These are phyloP conservation scores for Periophthalmodon schlosseri DNA, from an alignment of 2,113 vertebrate genomes.

Conservation along the genomic window DNA sequence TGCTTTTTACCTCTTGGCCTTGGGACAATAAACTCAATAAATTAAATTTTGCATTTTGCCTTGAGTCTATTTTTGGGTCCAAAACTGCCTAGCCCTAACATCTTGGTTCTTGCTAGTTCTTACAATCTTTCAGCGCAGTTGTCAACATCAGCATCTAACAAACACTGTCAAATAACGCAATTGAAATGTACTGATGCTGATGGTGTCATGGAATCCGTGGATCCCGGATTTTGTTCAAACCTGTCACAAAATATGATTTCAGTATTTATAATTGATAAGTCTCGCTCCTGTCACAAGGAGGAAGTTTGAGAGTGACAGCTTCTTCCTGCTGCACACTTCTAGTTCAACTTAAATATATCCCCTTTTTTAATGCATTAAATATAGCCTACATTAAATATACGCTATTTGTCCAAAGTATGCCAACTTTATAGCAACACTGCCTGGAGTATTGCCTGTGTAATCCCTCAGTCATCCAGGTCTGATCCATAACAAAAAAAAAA, in stretches of 20 bases:
- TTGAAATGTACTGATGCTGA: not conserved
- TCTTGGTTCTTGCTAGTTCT: not conserved
- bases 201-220: not conserved
- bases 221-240: not conserved
- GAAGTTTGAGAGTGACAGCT: not conserved
- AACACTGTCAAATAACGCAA: not conserved
- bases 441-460: too few relatives aligned
- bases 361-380: not conserved
- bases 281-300: not conserved
- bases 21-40: too few relatives aligned
- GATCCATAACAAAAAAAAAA: too few relatives aligned
- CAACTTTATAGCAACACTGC: too few relatives aligned
- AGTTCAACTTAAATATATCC: not conserved
- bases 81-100: too few relatives aligned
- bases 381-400: too few relatives aligned
- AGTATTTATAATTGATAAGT: constrained; percentile 4
- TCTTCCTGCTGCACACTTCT: not conserved
- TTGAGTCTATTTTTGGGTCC: too few relatives aligned
- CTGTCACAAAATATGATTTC: constrained; percentile 1
- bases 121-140: too few relatives aligned
- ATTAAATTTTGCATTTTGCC: too few relatives aligned
- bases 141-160: not conserved
- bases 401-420: too few relatives aligned
- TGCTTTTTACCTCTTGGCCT: too few relatives aligned
- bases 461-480: too few relatives aligned